Conservation (phyloP, 2,113 vertebrate species). For the Carollia perspicillata region DNA sequence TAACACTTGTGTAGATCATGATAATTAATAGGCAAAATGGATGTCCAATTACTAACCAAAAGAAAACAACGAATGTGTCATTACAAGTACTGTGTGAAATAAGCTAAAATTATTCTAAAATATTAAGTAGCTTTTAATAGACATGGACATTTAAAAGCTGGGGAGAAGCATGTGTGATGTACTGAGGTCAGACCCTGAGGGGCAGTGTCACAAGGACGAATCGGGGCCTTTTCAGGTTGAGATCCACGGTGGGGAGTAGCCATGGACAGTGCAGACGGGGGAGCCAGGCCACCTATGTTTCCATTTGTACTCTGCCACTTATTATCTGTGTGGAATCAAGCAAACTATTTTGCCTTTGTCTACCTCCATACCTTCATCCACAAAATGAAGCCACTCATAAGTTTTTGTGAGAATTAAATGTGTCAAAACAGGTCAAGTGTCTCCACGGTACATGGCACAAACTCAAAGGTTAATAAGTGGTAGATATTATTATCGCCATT, state of each 20-base stretch:
- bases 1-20: not conserved
- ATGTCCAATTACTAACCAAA: not conserved
- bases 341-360: not conserved
- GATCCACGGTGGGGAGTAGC: rapidly evolving
- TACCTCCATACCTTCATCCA: not conserved
- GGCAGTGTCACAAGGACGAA: not conserved
- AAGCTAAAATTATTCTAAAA: not conserved
- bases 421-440: not conserved
- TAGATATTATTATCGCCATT: not conserved
- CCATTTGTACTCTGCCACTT: not conserved
- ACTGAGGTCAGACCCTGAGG: not conserved
- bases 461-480: not conserved
- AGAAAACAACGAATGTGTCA: not conserved
- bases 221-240: not conserved
- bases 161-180: not conserved
- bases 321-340: not conserved
- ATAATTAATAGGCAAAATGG: not conserved
- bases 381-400: not conserved
- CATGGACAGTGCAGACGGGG: rapidly evolving
- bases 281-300: not conserved
- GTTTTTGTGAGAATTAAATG: not conserved
- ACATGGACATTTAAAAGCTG: not conserved
- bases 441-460: not conserved
- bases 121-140: not conserved
- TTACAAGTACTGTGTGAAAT: not conserved